phyloP scores from a whole-genome alignment of 2,113 vertebrate species.

The Nerophis ophidion region DNA sequence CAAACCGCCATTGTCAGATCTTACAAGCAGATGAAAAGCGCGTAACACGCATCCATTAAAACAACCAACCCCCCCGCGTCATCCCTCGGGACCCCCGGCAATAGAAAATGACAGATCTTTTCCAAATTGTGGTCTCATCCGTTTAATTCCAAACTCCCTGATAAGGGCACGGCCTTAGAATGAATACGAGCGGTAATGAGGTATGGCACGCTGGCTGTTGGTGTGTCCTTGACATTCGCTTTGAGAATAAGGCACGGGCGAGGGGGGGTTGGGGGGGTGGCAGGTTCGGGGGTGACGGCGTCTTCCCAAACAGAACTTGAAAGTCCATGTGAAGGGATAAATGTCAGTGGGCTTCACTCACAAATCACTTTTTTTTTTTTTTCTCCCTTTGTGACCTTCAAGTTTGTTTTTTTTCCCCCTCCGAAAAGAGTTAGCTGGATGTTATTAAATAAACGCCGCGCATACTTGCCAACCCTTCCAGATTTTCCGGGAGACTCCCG shows the following conservation, averaged over 20 bases:
- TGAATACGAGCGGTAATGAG: slow-evolving; percentile 67
- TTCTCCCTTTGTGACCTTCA: slow-evolving; percentile 60
- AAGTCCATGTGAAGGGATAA: slow-evolving; percentile 61
- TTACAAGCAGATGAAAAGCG: slow-evolving; percentile 32
- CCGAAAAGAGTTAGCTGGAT: slow-evolving; percentile 49
- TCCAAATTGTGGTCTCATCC: slow-evolving; percentile 52
- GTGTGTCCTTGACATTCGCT: slow-evolving; percentile 72
- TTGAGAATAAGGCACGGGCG: slow-evolving; percentile 38
- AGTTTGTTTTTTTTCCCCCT: slow-evolving; percentile 3
- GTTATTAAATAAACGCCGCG: slow-evolving; percentile 46
- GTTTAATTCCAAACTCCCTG: slow-evolving; percentile 60
- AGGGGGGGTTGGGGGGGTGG: background rate
- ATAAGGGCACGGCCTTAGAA: slow-evolving; percentile 61
- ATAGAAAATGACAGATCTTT: slow-evolving; percentile 48
- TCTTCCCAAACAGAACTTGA: slow-evolving; percentile 58
- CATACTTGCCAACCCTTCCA: too few relatives aligned
- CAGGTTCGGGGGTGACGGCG: slow-evolving; percentile 30
- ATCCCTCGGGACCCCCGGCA: slow-evolving; percentile 11
- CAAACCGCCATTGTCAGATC: slow-evolving; percentile 52
- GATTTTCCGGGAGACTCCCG: too few relatives aligned
- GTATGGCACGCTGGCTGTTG: slow-evolving; percentile 53
- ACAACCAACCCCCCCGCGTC: too few relatives aligned
- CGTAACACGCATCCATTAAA: slow-evolving; percentile 32
- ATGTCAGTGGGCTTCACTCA: slow-evolving; percentile 65
- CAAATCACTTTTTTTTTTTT: slow-evolving; percentile 49